Base-by-base conservation (phyloP, 2,113 vertebrate genomes). In the Haliaeetus leucogaster region DNA sequence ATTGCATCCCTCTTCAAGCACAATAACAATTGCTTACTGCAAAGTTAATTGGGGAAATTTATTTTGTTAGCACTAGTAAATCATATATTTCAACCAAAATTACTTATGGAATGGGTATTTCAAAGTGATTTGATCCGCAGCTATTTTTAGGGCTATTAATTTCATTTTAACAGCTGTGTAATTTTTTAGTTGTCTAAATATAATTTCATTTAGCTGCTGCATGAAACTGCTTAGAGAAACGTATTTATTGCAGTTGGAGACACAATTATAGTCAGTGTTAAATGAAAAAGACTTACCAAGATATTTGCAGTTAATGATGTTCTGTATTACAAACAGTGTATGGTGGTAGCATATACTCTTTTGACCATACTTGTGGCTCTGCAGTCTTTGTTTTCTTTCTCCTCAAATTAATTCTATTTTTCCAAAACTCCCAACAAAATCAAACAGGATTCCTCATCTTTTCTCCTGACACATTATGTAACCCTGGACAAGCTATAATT, bases 111-210 rank as follows among this genome's bases (percentile, higher is more conserved):
- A 93, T 78, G 38, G 62, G 58, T 61, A 89, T 76, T 89, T 89
- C 27, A 65, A 89, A 92, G 25, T 62, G 4, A 76, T 66, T 89
- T 89, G 56, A 84, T 91, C 38, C 26, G 36, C 29, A 67, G 59
- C 16, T 80, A 71, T 84, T 92, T 93, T 76, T 56, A 61, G 50
- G 38, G 38, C 25, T 84, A 82, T 26, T 88, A 74, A 82, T 61
- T 96, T 61, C 11, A 74, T 82, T 94, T 96, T 93, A 96, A 94
- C 23, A 82, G 42, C 52, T 93, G 71, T 82, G 58, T 55, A 78
- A 86, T 93, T 93, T 90, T 72, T 62, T 50, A 83, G 81, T 94
- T 93, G 67, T 82, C 38, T 91, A 89, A 94, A 77, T 65, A 61
- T 34, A 84, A 88, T 92, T 88, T 92, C 40, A 86, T 84, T 86